Conservation (phyloP, 2,888 invertebrate species). For the Dicyrtomina minuta region DNA sequence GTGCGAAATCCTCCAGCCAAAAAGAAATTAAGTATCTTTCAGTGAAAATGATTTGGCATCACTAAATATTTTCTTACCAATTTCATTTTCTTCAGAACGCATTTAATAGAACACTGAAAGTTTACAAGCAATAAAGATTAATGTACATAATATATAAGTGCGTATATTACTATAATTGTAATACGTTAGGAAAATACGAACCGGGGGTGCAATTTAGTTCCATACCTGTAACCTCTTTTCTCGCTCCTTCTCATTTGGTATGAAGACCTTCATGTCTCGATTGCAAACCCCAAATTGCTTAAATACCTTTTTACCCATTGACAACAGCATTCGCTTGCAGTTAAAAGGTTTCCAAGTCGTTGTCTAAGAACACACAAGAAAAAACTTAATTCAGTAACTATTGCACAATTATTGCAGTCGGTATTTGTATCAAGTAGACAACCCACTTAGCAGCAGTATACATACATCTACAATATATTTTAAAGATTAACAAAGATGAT, state of each 20-base stretch:
- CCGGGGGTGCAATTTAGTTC: too few species aligned
- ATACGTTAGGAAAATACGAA: neutral
- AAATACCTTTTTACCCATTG: conserved; percentile 26
- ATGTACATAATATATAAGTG: neutral
- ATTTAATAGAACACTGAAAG: conserved; percentile 41
- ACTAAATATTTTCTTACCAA: conserved; percentile 30
- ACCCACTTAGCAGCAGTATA: too few species aligned
- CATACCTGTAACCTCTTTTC: conserved; percentile 8
- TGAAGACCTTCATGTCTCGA: conserved; percentile 29
- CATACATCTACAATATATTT: too few species aligned
- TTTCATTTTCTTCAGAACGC: conserved; percentile 33
- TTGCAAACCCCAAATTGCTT: conserved; percentile 28
- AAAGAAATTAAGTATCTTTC: neutral
- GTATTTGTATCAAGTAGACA: too few species aligned
- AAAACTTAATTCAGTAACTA: neutral
- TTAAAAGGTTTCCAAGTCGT: conserved; percentile 25
- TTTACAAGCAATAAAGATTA: neutral
- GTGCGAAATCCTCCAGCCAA: neutral
- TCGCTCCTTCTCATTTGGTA: conserved; percentile 19
- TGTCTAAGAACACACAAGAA: neutral
- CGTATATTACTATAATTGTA: too few species aligned
- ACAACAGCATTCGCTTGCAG: conserved; percentile 17
- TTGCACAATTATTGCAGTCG: too few species aligned
- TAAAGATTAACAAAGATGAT: too few species aligned
- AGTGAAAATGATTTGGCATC: neutral